phyloP scores from a whole-genome alignment of 2,797 vertebrate genomes.

The Hyperoplus lanceolatus region DNA sequence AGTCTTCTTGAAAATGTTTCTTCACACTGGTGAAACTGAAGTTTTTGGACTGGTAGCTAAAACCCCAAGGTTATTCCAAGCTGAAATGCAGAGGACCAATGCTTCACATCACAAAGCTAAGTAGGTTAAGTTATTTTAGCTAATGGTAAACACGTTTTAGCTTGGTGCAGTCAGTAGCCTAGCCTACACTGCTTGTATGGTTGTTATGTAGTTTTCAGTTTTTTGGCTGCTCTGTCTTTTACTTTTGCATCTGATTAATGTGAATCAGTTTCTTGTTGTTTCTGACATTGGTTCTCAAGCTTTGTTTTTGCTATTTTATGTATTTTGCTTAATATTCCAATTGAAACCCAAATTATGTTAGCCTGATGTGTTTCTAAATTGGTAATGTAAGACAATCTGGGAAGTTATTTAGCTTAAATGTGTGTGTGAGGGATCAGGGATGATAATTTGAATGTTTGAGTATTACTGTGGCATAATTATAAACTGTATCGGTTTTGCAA shows the following conservation, averaged over 20 bases:
- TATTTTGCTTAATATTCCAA: too few species aligned
- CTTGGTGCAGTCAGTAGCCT: neutral
- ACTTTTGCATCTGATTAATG: neutral
- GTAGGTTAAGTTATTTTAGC: neutral
- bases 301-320: neutral
- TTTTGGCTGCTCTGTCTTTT: neutral
- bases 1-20: neutral
- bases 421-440: neutral
- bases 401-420: too few species aligned
- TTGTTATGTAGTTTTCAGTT: neutral
- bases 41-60: neutral
- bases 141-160: neutral
- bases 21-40: accelerated
- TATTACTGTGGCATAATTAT: neutral
- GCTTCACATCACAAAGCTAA: neutral
- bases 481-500: neutral
- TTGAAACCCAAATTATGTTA: too few species aligned
- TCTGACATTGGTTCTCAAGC: neutral
- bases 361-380: too few species aligned
- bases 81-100: accelerated
- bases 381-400: too few species aligned
- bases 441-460: neutral
- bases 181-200: neutral
- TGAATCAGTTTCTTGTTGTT: neutral
- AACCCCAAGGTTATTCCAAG: neutral